Evolutionary conservation across 2,888 invertebrate species (phyloP), one percentile per base, ranked within the genome.

Genomic region (Heliconius ethilla): DNA sequence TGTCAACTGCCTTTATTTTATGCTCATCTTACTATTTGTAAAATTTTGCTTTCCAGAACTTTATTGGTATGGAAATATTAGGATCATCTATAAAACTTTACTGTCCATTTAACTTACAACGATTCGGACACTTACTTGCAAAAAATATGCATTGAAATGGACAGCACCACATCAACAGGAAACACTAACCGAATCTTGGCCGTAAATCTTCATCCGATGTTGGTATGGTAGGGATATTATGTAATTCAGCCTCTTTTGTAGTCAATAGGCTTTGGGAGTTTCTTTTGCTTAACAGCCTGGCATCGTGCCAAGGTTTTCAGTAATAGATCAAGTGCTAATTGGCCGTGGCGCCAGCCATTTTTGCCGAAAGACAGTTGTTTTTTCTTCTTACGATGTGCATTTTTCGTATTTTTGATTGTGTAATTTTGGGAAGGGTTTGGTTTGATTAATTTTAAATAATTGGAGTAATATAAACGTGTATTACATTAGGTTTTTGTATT

Each of bases 301-400:
- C 75, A 9, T 13, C 15, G n/a, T 27, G 70, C 78, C 78, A 75
- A 78, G n/a, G 59, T 75, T 75, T 59, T 70, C 69, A 70, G 62
- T n/a, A 51, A 51, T 78, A 63, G 75, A 70, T 70, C 78, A 75
- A 78, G 78, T 78, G 78, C 27, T 78, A 78, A 78, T 78, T 78
- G 78, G 55, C 70, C 78, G 51, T 75, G 70, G 78, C 78, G 78
- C 75, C 75, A 72, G 40, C 15, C 72, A 18, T 72, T 72, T 59
- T 72, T 72, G 29, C 59, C 33, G n/a, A n/a, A 33, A 59, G 72
- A 59, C 55, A 59, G 55, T 72, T 33, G 13, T n/a, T 55, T 59
- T 72, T 72, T 55, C 3, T 55, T 33, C n/a, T 59, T n/a, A 59
- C 22, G 22, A 55, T 55, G 13, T 70, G 3, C 10, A 10, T 22